phyloP scores from a whole-genome alignment of 1,140 invertebrate genomes.

The Solenopsis fugax region DNA sequence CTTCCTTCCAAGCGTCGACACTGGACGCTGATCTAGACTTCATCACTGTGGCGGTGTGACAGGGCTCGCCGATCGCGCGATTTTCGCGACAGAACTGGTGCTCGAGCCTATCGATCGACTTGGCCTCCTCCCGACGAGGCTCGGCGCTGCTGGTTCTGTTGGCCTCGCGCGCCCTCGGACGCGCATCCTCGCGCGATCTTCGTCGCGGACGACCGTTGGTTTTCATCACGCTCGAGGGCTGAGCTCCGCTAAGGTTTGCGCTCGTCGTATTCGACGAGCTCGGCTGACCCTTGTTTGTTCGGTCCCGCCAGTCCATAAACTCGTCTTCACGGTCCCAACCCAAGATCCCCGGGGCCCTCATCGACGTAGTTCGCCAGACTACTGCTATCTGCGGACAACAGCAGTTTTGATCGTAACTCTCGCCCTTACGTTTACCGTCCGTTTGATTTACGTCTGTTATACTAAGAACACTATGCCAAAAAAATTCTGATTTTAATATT shows the following conservation, averaged over 20 bases:
- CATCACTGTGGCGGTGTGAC: conserved; percentile 70
- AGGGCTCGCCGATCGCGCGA: conserved; percentile 7
- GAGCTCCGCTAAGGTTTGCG: conserved; percentile 40
- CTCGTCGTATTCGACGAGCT: conserved; percentile 36
- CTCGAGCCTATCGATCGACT: conserved; percentile 79
- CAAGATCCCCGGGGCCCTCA: conserved; percentile 85
- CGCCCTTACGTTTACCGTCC: not conserved
- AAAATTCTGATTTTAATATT: not conserved
- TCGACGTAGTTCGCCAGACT: conserved; percentile 85
- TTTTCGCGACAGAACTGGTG: conserved; percentile 56
- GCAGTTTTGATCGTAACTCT: not conserved
- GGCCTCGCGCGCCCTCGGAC: conserved; percentile 72
- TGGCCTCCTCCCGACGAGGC: conserved; percentile 74
- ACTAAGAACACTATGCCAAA: not conserved
- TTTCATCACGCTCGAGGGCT: conserved; percentile 51
- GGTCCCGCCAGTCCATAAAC: conserved; percentile 85
- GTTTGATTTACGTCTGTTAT: not conserved
- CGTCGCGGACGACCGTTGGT: conserved; percentile 73
- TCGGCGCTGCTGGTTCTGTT: conserved; percentile 28
- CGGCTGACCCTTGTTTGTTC: conserved; percentile 71
- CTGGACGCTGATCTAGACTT: conserved; percentile 82
- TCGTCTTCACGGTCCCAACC: conserved; percentile 86
- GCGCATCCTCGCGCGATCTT: conserved; percentile 79
- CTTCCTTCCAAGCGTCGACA: conserved; percentile 80
- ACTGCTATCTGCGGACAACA: conserved; percentile 82